These are phyloP conservation scores for Menura novaehollandiae DNA, from an alignment of 2,113 vertebrate species.

Conservation along the genomic window DNA sequence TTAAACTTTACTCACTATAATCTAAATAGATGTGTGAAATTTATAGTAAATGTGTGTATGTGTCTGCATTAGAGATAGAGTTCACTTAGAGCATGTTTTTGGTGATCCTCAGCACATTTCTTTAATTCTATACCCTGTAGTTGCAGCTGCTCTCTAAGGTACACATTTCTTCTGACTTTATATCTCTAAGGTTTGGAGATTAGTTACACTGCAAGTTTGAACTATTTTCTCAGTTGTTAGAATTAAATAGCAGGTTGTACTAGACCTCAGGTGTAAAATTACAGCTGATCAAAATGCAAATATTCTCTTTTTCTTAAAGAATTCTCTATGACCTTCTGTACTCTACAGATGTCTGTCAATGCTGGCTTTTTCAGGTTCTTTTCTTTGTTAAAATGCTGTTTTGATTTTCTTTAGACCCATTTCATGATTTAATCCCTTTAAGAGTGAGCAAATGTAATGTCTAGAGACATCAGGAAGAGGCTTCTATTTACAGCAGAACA, in stretches of 20 bases:
- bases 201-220: background rate
- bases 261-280: constrained; percentile 36
- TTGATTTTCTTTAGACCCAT: constrained; percentile 11
- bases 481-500: constrained; percentile 4
- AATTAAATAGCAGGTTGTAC: constrained; percentile 30
- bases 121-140: background rate
- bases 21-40: background rate
- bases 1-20: background rate
- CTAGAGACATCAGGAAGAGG: background rate
- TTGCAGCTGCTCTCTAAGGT: background rate
- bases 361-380: background rate
- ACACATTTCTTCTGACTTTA: background rate
- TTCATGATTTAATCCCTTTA: background rate
- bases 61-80: background rate
- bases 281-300: constrained; percentile 22
- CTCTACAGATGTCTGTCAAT: background rate
- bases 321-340: background rate
- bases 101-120: background rate
- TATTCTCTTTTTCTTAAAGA: background rate
- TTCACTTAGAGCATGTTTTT: background rate
- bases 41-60: background rate
- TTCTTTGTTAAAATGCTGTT: background rate
- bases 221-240: constrained; percentile 16
- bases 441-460: background rate
- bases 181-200: constrained; percentile 17